phyloP scores from a whole-genome alignment of 1,140 invertebrate genomes.

The Lamellibrachia luymesi region DNA sequence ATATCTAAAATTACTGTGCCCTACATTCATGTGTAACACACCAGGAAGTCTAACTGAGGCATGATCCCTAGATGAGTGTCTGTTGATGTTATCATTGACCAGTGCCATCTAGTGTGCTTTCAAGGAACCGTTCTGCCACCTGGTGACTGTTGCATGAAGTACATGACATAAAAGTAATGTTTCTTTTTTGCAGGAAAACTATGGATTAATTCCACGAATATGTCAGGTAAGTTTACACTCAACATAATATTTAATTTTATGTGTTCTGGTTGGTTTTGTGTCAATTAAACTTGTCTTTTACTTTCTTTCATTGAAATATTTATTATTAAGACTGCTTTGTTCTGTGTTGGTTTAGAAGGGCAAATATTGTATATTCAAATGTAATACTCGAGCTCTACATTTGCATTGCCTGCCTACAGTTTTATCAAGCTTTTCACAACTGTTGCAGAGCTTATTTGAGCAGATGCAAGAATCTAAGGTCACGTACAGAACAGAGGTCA shows the following conservation, averaged over 20 bases:
- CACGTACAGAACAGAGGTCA: slow-evolving; percentile 61
- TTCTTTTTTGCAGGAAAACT: slow-evolving; percentile 61
- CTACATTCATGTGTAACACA: too few relatives aligned
- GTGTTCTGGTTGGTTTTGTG: neutral
- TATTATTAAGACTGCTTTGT: neutral
- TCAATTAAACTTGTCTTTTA: neutral
- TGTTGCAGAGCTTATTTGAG: slow-evolving; percentile 50
- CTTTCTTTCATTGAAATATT: neutral
- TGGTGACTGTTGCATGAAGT: neutral
- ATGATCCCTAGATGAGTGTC: neutral
- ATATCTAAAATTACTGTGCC: too few relatives aligned
- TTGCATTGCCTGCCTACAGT: neutral
- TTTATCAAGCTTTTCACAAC: slow-evolving; percentile 8
- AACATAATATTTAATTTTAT: neutral
- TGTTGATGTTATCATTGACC: neutral
- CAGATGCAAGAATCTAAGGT: slow-evolving; percentile 71
- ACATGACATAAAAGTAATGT: neutral
- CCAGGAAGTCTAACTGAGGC: too few relatives aligned
- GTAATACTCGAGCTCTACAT: neutral
- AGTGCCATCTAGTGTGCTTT: neutral
- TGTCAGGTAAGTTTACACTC: slow-evolving; percentile 28
- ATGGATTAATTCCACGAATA: slow-evolving; percentile 83
- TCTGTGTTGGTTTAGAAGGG: neutral
- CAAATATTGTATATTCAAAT: neutral
- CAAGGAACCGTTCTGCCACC: neutral